These are phyloP conservation scores for Mythimna vitellina DNA, from an alignment of 2,888 invertebrate species.

Conservation along the genomic window DNA sequence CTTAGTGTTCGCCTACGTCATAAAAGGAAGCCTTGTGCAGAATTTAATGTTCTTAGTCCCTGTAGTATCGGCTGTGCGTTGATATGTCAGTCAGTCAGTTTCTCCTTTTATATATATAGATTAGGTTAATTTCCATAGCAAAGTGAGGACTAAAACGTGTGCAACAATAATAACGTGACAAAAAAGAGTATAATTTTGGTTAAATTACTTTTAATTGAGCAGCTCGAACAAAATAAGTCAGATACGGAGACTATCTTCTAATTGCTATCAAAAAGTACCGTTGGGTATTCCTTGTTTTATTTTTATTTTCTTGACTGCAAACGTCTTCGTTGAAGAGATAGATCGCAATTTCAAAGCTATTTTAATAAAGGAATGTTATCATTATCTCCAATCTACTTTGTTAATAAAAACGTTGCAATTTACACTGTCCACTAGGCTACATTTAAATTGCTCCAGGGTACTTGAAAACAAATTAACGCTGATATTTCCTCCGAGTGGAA, in stretches of 20 bases:
- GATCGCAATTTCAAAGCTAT: neutral
- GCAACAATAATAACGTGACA: too few relatives aligned
- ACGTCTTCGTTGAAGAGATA: neutral
- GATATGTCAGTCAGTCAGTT: too few relatives aligned
- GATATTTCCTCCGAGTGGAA: constrained; percentile 52
- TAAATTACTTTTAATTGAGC: too few relatives aligned
- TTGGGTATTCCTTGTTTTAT: neutral
- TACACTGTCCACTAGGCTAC: constrained; percentile 14
- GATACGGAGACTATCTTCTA: neutral
- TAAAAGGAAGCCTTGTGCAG: too few relatives aligned
- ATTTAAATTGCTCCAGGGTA: constrained; percentile 34
- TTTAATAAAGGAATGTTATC: constrained; percentile 1
- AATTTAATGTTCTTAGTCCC: too few relatives aligned
- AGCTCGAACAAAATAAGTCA: too few relatives aligned
- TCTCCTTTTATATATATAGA: too few relatives aligned
- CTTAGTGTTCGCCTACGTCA: too few relatives aligned
- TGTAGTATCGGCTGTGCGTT: too few relatives aligned
- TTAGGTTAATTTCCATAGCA: too few relatives aligned
- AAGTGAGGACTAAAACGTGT: too few relatives aligned
- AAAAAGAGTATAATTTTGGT: too few relatives aligned
- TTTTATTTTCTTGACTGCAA: neutral
- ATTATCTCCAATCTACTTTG: neutral
- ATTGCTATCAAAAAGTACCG: constrained; percentile 1
- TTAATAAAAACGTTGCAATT: constrained; percentile 27
- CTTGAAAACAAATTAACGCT: constrained; percentile 52